Base-by-base conservation (phyloP, 2,113 vertebrate genomes). In the Eublepharis macularius region DNA sequence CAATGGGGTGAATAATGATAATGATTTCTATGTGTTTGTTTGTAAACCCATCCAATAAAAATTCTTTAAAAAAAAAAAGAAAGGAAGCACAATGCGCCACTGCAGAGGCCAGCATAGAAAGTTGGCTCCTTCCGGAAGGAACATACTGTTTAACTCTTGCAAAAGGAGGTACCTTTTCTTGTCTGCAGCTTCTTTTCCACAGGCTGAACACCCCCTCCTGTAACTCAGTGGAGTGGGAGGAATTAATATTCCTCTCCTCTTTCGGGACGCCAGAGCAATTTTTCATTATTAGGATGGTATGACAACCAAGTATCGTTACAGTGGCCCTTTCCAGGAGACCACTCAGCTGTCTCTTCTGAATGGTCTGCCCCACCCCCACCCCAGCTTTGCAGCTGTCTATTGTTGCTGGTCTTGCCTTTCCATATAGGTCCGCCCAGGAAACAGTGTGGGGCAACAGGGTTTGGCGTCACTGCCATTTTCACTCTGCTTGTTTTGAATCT, bases 201-300 rank as follows among this genome's bases (percentile, higher is more conserved):
- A 11, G 29, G 26, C 60, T 8, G 12, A 3, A 51, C n/a, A 16
- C 45, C 19, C 32, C 34, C 12, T 57, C 51, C 49, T 77, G 80
- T 72, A 32, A 63, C 4, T 43, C 47, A 57, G 36, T 60, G 78
- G 75, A 0, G 0, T 60, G 76, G 9, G 0, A 0, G 6, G 2
- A 72, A 84, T 39, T 2, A 0, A 57, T 63, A 47, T 81, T 17
- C 78, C 75, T 63, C 69, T 66, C 8, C 51, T 57, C 68, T 2
- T 2, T 43, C 21, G 10, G 26, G n/a, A 80, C 57, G 70, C 47
- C 83, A n/a, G 41, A n/a, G 36, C 3, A n/a, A 12, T 47, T 9
- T 39, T 74, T 57, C 0, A 0, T 34, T 65, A 32, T 29, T 84
- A 21, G 9, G 39, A 13, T 29, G 47, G 29, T 87, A 43, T 43